These are phyloP conservation scores for Hymenochirus boettgeri DNA, from an alignment of 2,113 vertebrate species.

Conservation along the genomic window DNA sequence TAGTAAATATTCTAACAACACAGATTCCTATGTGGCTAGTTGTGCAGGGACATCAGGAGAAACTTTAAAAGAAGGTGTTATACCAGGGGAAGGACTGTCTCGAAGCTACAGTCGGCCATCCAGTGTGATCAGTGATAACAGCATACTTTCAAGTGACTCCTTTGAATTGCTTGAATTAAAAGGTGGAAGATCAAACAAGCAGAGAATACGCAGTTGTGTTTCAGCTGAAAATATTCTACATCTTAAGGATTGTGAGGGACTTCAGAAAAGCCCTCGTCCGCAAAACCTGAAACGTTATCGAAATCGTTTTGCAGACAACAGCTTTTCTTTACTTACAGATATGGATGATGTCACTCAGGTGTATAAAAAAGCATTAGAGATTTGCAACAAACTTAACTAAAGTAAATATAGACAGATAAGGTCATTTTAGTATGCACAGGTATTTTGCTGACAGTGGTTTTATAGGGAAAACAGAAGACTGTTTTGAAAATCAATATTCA, in stretches of 20 bases:
- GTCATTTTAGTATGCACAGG: constrained; percentile 56
- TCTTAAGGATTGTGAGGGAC: constrained; percentile 76
- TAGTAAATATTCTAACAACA: constrained; percentile 80
- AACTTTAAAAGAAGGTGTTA: constrained; percentile 62
- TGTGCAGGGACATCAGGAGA: constrained; percentile 58
- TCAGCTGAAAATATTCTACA: constrained; percentile 87
- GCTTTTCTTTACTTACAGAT: constrained; percentile 91
- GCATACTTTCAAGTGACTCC: constrained; percentile 75
- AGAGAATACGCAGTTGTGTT: constrained; percentile 85
- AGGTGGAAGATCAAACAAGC: constrained; percentile 62
- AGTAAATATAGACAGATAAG: constrained; percentile 11
- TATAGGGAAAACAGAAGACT: constrained; percentile 5
- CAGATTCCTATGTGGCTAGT: constrained; percentile 53
- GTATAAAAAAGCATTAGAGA: constrained; percentile 95
- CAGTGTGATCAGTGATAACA: constrained; percentile 84
- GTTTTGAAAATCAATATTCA: too few species aligned
- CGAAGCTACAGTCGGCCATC: constrained; percentile 89
- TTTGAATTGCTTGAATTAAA: constrained; percentile 81
- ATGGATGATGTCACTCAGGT: constrained; percentile 95
- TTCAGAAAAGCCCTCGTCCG: constrained; percentile 68
- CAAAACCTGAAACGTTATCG: constrained; percentile 78
- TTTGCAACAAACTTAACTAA: constrained; percentile 86
- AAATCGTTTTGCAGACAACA: constrained; percentile 83
- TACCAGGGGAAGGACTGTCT: constrained; percentile 67
- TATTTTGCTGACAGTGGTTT: constrained; percentile 51